Percentiles rank a stretch among this genome's conserved stretches.
These are phyloP conservation scores for Pandemis corylana DNA, from an alignment of 2,888 invertebrate species.

Conservation along the genomic window DNA sequence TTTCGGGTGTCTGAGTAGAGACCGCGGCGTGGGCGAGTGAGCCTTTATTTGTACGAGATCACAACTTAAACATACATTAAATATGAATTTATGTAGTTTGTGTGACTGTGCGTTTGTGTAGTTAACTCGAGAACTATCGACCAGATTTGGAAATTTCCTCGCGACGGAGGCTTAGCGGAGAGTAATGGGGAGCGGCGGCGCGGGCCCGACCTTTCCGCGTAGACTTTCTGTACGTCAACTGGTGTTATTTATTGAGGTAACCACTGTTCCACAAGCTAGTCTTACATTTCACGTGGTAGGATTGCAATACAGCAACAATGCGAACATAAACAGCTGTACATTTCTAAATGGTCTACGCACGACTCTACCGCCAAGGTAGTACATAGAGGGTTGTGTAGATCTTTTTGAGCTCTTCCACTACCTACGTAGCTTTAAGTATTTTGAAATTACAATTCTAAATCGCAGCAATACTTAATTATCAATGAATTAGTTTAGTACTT, in stretches of 20 bases:
- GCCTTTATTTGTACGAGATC: slow-evolving; percentile 42
- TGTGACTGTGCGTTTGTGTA: slow-evolving; percentile 23
- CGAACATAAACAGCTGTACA: no score
- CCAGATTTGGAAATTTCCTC: slow-evolving; percentile 31
- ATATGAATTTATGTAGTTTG: slow-evolving; percentile 43
- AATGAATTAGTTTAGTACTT: background rate
- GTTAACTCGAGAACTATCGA: slow-evolving; percentile 30
- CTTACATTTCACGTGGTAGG: no score
- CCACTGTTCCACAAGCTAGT: background rate
- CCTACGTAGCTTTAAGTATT: no score
- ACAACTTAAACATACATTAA: slow-evolving; percentile 43
- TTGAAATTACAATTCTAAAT: no score
- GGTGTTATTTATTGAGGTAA: background rate
- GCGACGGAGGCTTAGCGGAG: background rate
- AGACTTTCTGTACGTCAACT: background rate
- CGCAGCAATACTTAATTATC: no score
- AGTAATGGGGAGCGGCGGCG: background rate
- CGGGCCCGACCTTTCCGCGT: background rate
- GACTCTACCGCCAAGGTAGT: no score
- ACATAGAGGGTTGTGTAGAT: no score
- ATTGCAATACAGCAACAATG: no score
- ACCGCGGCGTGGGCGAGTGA: slow-evolving; percentile 29
- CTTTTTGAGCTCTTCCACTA: no score
- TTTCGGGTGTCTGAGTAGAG: slow-evolving; percentile 32
- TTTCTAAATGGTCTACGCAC: no score